Percentiles rank a stretch among this genome's conserved stretches.
Conservation (phyloP, 2,797 vertebrate species). For the Sebastes steindachneri region DNA sequence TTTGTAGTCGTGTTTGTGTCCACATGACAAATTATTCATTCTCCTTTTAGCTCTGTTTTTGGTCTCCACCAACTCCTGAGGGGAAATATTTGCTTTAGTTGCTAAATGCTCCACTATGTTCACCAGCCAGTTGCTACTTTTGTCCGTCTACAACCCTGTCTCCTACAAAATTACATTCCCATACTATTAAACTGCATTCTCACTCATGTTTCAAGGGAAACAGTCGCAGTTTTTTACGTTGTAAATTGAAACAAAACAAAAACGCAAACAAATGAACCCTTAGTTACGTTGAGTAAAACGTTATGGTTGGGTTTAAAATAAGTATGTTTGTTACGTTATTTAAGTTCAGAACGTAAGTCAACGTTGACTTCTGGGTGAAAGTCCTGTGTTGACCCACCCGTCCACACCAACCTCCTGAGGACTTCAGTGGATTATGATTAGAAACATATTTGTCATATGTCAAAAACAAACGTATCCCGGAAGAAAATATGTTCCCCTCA, state of each 20-base stretch:
- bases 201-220: background rate
- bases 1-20: no score
- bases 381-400: background rate
- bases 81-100: background rate
- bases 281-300: no score
- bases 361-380: background rate
- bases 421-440: background rate
- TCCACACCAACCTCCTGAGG: background rate
- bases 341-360: no score
- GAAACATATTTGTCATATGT: background rate
- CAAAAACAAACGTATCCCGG: background rate
- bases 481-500: background rate
- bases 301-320: no score
- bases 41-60: no score
- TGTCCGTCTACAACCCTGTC: background rate
- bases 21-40: no score
- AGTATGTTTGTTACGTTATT: no score
- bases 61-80: no score
- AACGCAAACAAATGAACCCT: no score
- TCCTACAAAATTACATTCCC: background rate
- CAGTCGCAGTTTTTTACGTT: background rate
- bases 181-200: background rate
- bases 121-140: background rate
- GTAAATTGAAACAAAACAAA: no score
- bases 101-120: background rate